Base-by-base conservation (phyloP, 1,140 invertebrate genomes). In the Pseudomyrmex cubaensis region DNA sequence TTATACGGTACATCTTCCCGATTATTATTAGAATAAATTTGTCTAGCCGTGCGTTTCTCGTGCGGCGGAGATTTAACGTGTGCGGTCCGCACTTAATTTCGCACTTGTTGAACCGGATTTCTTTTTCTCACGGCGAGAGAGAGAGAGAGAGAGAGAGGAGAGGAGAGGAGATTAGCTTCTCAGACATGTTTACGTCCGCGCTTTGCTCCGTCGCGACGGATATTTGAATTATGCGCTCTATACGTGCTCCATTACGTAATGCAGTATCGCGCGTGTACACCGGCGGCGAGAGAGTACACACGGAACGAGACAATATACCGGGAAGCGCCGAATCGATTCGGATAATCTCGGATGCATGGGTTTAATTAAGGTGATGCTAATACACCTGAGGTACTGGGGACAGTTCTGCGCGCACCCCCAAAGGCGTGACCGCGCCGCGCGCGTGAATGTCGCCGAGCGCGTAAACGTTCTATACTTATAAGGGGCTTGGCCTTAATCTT, bases 311-410 rank as follows among this genome's bases (percentile, higher is more conserved):
- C 35, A 64, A 48, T 25, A 15, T 12, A n/a, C 57, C 15, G 25
- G 52, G 50, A 56, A 44, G 35, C 61, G 12, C 8, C 20, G 66
- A 35, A 80, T 80, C 56, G 66, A 46, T 72, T 80, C 48, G 35
- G 57, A 50, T 64, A 70, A 82, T 66, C 70, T 73, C 17, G 54
- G 15, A 44, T 80, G 67, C 52, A 61, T 52, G 10, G 48, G 84
- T 63, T 87, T 87, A 87, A 87, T 87, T 85, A 87, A 85, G 48
- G 63, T 57, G 61, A 10, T 52, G 72, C 48, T 87, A 86, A 87
- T 87, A 67, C 73, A 76, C 66, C 72, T 17, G 67, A 25, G 48
- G 57, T 56, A 57, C 25, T 56, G 57, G 77, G 56, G 86, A 87
- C 75, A 59, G 15, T 48, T 48, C 25, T 46, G 46, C 35, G 44